Evolutionary conservation across 1,140 invertebrate genomes (phyloP), one percentile per base, ranked within the genome.

Genomic region (Eupeodes corollae): DNA sequence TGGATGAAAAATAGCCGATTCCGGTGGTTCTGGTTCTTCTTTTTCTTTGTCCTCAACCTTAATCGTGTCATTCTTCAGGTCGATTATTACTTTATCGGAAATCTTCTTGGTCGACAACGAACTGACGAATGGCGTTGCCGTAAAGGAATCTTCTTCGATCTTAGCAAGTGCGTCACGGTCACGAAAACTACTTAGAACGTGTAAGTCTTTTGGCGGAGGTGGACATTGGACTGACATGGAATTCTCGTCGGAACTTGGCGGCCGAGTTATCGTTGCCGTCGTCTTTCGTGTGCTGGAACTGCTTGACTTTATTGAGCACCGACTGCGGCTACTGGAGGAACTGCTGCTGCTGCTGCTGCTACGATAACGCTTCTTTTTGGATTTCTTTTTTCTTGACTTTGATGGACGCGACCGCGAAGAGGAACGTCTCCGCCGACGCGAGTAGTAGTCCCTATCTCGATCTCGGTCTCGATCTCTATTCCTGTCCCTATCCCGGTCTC

Each of bases 121-220:
- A 14, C 61, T 67, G 13, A 57, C 59, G 49, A 67, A 67, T 30
- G 56, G 8, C 0, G 48, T 35, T 6, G 64, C 54, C 32, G 55
- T 56, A 31, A 67, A 67, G 10, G 49, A 35, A 33, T 67, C 64
- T 37, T 63, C 61, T 19, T 67, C 61, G 32, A 67, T 67, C 10
- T 59, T 57, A 34, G 63, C 59, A 14, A 67, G 33, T 3, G 55
- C 56, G 26, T 61, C 60, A 38, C 55, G 54, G 42, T 66, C 60
- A 14, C 58, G 42, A 42, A 63, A 47, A 42, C 66, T 60, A 14
- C 66, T 59, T n/a, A 44, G 38, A 41, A 63, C 60, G 0, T 52
- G 14, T 16, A 45, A 16, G 11, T 44, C 34, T 12, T 46, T n/a
- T 8, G 50, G 42, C 3, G 46, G 8, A 37, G 51, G 15, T 3